Evolutionary conservation across 2,888 invertebrate genomes (phyloP), one percentile per base, ranked within the genome.

Genomic region (Oscheius onirici): DNA sequence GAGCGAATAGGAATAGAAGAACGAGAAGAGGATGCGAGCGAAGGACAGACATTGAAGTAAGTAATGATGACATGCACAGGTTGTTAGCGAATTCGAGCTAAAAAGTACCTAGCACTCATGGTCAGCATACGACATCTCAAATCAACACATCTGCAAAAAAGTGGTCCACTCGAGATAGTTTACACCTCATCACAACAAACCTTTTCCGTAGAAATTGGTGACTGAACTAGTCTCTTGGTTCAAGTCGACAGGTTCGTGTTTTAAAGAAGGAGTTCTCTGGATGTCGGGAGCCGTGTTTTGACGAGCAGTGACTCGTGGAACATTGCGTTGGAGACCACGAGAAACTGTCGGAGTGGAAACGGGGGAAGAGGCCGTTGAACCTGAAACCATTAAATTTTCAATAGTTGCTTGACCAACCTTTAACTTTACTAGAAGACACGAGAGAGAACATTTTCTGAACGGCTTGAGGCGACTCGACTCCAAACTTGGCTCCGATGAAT

Each of bases 391-490:
- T 52, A 17, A 15, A 2, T 22, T 52, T 20, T 3, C 3, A 54
- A 15, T 54, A 13, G 3, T 10, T 3, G 20, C 5, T 10, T 34
- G 17, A 60, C 60, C 6, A 17, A 79, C 79, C 77, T 75, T 79
- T 79, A 1, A 75, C 69, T 66, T 77, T 77, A 13, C 76, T 76
- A 20, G 75, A 75, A 40, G 84, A 84, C 40, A 86, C 88, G 28
- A 99, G 90, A 8, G 96, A 93, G 81, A 99, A 90, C 88, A 99
- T 91, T 89, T 99, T 99, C 84, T 95, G 92, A 20, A 97, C 95
- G 10, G 97, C 95, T 89, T 97, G 96, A 22, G 97, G 97, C 15
- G 96, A 96, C 49, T 95, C 95, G 49, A 96, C 93, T 79, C 95
- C 93, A 57, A 82, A 82, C 44, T 82, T 82, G 91, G 85, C 71